Base-by-base conservation (phyloP, 2,888 invertebrate genomes). In the Lobophora halterata region DNA sequence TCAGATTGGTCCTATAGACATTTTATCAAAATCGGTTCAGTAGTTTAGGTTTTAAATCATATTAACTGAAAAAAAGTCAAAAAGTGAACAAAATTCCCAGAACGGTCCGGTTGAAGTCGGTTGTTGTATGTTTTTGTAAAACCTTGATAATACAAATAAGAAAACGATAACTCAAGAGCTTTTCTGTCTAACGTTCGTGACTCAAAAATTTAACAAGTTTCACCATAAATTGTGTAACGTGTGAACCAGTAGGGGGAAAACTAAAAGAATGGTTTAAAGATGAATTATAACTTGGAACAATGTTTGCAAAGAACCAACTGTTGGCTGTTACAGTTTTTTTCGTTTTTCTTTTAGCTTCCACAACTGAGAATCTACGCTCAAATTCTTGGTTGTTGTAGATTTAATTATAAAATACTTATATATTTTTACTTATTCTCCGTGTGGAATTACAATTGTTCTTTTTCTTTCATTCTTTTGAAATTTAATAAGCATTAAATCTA, bases 161-260 rank as follows among this genome's bases (percentile, higher is more conserved):
- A n/a, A n/a, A n/a, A n/a, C n/a, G n/a, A n/a, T n/a, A n/a, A n/a
- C n/a, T n/a, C n/a, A n/a, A n/a, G n/a, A n/a, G n/a, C n/a, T n/a
- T n/a, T n/a, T n/a, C n/a, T n/a, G n/a, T n/a, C n/a, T n/a, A n/a
- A n/a, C n/a, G n/a, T n/a, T n/a, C n/a, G 24, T 14, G 10, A 34
- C 20, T 17, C 27, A 29, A 24, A 46, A 46, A 38, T 39, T n/a
- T n/a, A n/a, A n/a, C n/a, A 63, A 69, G 57, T 68, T 60, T 33
- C 49, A 50, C 49, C 58, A 64, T 68, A 73, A 70, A 70, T 71
- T 60, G 55, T 56, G 54, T 58, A 55, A 57, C 56, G 41, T 45
- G 52, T 42, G 48, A 49, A 51, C 41, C 55, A 55, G 49, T 52
- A 50, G 44, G 50, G 46, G 42, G 36, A 38, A 50, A 60, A 59